A percentile compares a stretch with the other conserved stretches of the same genome.
Evolutionary conservation across 2,113 vertebrate genomes (phyloP).

Genomic region (Chloroceryle aenea): DNA sequence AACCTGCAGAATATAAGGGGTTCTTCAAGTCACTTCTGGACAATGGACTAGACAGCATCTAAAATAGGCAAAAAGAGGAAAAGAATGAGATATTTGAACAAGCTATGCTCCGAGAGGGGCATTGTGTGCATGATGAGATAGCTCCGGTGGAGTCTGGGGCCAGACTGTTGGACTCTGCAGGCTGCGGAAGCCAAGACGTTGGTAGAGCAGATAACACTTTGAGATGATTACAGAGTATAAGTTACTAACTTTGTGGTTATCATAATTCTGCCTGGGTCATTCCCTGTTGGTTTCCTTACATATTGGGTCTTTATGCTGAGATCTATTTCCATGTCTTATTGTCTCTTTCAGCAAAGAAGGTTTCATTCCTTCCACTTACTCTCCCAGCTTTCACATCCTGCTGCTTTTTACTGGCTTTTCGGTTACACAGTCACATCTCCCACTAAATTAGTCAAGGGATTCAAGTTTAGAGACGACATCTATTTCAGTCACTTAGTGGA

Average conservation of each 20-base stretch:
- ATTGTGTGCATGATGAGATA: not conserved
- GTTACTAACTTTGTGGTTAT: not conserved
- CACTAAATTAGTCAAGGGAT: not conserved
- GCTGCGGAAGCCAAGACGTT: not conserved
- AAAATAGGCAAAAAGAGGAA: not conserved
- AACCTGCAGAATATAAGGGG: not conserved
- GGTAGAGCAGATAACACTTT: not conserved
- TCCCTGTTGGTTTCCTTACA: not conserved
- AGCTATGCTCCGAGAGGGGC: not conserved
- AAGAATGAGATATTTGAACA: fast-evolving
- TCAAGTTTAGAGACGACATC: not conserved
- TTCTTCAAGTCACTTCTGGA: not conserved
- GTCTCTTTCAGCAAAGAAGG: not conserved
- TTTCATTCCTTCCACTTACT: not conserved
- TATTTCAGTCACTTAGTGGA: not conserved
- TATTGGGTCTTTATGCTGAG: not conserved
- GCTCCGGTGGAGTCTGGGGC: not conserved
- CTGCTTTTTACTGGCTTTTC: not conserved
- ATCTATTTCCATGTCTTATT: not conserved
- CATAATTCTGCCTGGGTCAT: not conserved
- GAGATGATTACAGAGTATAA: not conserved
- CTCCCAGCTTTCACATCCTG: not conserved
- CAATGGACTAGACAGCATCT: not conserved
- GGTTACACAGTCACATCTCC: not conserved
- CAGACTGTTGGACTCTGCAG: not conserved